phyloP scores from a whole-genome alignment of 2,113 vertebrate genomes.

The Mystacornis crossleyi region DNA sequence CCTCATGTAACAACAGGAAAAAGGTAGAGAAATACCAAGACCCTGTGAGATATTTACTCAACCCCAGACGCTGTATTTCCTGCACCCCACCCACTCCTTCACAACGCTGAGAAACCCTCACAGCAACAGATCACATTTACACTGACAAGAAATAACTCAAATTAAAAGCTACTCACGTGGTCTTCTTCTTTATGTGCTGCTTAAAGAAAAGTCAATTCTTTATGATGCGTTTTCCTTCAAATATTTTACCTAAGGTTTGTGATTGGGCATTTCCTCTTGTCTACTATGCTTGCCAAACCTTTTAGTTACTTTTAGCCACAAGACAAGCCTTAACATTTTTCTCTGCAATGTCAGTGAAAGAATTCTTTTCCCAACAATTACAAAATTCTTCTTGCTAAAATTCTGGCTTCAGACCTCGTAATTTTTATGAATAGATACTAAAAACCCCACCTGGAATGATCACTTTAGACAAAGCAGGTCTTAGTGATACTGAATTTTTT shows the following conservation, averaged over 20 bases:
- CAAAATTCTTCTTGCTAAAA: neutral
- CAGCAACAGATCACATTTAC: neutral
- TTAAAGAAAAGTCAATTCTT: slow-evolving; percentile 29
- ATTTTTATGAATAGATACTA: neutral
- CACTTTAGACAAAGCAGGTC: slow-evolving; percentile 4
- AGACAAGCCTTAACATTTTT: neutral
- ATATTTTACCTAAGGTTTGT: neutral
- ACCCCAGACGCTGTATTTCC: neutral
- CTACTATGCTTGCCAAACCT: neutral
- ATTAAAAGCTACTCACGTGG: slow-evolving; percentile 47
- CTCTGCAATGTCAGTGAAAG: neutral
- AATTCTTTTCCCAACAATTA: neutral
- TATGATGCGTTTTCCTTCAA: neutral
- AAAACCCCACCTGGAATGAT: neutral
- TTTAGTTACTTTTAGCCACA: neutral
- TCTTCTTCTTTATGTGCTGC: slow-evolving; percentile 36
- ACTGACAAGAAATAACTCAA: neutral
- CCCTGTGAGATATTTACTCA: neutral
- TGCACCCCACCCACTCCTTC: neutral
- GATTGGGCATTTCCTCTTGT: neutral
- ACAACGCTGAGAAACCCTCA: neutral
- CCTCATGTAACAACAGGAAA: neutral
- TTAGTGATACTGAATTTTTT: neutral
- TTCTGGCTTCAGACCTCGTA: neutral
- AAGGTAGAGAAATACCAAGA: neutral